A percentile compares a stretch with the other conserved stretches of the same genome.
phyloP scores from a whole-genome alignment of 2,113 vertebrate species.

The Illadopsis cleaveri region DNA sequence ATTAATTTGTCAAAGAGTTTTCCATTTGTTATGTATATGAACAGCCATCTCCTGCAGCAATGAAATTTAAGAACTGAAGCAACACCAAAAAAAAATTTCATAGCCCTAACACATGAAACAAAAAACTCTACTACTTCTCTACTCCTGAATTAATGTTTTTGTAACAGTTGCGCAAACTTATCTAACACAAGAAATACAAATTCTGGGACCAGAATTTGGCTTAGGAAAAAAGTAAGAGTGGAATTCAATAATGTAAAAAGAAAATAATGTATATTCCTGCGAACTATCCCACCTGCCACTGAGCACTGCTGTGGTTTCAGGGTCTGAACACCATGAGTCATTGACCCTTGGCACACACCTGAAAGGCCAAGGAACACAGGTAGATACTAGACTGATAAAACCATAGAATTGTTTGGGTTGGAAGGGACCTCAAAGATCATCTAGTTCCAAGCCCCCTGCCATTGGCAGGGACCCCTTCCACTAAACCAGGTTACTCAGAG shows the following conservation, averaged over 20 bases:
- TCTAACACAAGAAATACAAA: background rate
- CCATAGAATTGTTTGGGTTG: background rate
- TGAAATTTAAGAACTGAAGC: background rate
- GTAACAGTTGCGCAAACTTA: background rate
- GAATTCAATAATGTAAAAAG: background rate
- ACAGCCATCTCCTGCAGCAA: background rate
- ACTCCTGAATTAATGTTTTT: fast-evolving
- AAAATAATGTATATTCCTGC: background rate
- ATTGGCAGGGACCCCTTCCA: background rate
- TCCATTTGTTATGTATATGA: background rate
- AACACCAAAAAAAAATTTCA: background rate
- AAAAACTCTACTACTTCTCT: background rate
- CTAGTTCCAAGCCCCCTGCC: fast-evolving
- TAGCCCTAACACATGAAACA: fast-evolving
- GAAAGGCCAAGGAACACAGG: background rate
- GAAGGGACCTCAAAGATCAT: background rate
- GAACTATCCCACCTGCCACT: background rate
- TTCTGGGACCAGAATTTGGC: background rate
- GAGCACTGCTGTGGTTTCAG: background rate
- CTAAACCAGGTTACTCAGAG: background rate
- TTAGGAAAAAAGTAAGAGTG: background rate
- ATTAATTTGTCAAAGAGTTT: background rate
- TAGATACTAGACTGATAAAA: background rate
- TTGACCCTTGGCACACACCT: background rate
- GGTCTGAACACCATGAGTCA: background rate